Evolutionary conservation across 2,888 invertebrate species (phyloP).

Genomic region (Drosophila kambysellisi): DNA sequence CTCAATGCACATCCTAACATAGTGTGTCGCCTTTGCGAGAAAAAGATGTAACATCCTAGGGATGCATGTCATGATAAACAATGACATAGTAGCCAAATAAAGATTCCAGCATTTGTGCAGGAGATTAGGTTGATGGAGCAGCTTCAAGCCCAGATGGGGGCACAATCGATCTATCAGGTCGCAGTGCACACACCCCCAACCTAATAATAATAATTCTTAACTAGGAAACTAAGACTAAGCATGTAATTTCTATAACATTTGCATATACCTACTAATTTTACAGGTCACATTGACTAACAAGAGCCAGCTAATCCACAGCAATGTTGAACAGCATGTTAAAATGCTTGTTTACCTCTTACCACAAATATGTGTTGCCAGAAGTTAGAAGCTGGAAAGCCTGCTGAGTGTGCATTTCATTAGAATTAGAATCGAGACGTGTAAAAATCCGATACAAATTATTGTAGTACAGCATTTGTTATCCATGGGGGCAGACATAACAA

Average conservation of each 20-base stretch:
- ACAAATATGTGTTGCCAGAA: not conserved
- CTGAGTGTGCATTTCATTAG: slow-evolving; percentile 48
- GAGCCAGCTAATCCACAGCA: slow-evolving; percentile 4
- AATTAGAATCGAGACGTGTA: slow-evolving; percentile 72
- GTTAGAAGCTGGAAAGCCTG: not conserved
- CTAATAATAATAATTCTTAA: not conserved
- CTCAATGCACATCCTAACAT: too few species aligned
- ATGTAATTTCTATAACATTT: not conserved
- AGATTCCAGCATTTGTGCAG: too few species aligned
- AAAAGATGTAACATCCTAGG: too few species aligned
- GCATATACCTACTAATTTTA: not conserved
- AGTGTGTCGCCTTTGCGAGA: too few species aligned
- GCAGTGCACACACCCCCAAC: too few species aligned
- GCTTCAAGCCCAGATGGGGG: too few species aligned
- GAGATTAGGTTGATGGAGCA: too few species aligned
- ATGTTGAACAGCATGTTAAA: slow-evolving; percentile 12
- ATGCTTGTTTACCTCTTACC: slow-evolving; percentile 19
- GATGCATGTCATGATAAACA: too few species aligned
- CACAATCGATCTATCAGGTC: too few species aligned
- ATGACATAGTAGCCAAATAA: too few species aligned
- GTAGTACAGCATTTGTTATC: not conserved
- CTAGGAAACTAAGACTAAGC: not conserved
- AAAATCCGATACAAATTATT: slow-evolving; percentile 64
- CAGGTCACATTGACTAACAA: slow-evolving; percentile 18
- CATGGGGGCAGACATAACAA: slow-evolving; percentile 56